Percentiles rank a stretch among this genome's conserved stretches.
These are phyloP conservation scores for Premnoplex brunnescens DNA, from an alignment of 2,797 vertebrate species.

Conservation along the genomic window DNA sequence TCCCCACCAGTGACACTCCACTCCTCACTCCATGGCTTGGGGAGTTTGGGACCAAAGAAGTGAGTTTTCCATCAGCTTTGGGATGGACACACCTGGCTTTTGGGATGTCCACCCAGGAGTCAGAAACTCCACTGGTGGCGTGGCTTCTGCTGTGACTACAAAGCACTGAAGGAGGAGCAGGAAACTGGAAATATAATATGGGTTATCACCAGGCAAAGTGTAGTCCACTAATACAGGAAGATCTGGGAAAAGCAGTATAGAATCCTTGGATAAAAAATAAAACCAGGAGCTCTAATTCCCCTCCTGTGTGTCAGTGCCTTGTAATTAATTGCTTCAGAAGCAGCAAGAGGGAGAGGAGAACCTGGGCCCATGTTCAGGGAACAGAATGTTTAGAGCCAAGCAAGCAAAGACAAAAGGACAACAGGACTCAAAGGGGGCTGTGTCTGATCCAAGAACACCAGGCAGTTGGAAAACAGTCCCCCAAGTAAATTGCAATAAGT, in stretches of 20 bases:
- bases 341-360: neutral
- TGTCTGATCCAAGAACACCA: slow-evolving; percentile 1
- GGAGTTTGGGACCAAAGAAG: neutral
- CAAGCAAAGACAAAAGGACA: slow-evolving; percentile 34
- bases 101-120: neutral
- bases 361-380: neutral
- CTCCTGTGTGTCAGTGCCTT: neutral
- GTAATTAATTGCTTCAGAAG: neutral
- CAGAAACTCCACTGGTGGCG: neutral
- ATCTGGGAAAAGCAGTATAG: neutral
- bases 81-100: neutral
- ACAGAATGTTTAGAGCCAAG: slow-evolving; percentile 29
- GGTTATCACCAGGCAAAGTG: neutral
- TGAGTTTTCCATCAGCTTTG: neutral
- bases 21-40: neutral
- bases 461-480: neutral
- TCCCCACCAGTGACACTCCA: neutral
- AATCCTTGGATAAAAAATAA: neutral
- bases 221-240: neutral
- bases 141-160: neutral
- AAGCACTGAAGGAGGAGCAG: neutral
- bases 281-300: neutral
- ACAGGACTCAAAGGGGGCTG: neutral
- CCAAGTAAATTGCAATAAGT: neutral
- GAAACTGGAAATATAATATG: neutral